Conservation (phyloP, 2,888 invertebrate species). For the Microplitis deprimator region DNA sequence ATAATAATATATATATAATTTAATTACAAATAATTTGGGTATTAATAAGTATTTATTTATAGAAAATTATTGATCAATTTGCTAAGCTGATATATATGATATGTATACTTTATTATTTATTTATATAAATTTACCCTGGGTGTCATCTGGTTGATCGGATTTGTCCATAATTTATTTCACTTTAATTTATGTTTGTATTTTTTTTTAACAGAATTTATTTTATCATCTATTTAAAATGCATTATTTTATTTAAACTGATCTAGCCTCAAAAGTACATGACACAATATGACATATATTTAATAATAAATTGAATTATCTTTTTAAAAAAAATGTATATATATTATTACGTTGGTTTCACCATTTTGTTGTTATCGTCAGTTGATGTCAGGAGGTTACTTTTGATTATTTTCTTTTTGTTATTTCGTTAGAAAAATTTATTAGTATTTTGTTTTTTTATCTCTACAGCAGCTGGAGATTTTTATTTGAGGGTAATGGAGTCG, state of each 20-base stretch:
- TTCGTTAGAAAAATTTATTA: background rate
- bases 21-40: background rate
- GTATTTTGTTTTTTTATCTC: background rate
- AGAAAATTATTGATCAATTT: background rate
- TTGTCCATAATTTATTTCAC: background rate
- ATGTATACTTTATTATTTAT: background rate
- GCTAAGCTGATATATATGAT: background rate
- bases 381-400: slow-evolving; percentile 54
- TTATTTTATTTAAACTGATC: slow-evolving; percentile 29
- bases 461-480: background rate
- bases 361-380: slow-evolving; percentile 46
- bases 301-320: slow-evolving; percentile 50
- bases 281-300: slow-evolving; percentile 35
- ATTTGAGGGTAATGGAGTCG: slow-evolving; percentile 23
- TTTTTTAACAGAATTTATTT: background rate
- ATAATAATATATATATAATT: background rate
- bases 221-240: slow-evolving; percentile 19
- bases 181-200: background rate
- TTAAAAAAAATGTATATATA: background rate
- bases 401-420: slow-evolving; percentile 42
- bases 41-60: background rate
- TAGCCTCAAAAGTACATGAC: slow-evolving; percentile 32
- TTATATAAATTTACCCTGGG: background rate
- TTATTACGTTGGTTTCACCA: slow-evolving; percentile 45
- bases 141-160: background rate